phyloP scores from a whole-genome alignment of 2,888 invertebrate species.

The Caenorhabditis sp. region DNA sequence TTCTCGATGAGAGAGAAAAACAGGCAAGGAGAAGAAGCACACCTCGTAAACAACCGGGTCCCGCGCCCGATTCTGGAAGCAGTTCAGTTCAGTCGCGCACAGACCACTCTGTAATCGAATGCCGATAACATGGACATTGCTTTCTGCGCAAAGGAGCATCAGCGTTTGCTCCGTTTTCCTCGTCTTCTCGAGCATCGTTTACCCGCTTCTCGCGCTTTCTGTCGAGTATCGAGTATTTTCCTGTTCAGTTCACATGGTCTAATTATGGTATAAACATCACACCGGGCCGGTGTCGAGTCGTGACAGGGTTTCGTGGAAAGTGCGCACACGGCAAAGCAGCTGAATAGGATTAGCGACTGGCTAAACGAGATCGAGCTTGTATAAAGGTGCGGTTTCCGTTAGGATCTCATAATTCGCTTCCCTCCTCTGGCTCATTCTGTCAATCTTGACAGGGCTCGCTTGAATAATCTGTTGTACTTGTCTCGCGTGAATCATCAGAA shows the following conservation, averaged over 20 bases:
- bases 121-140: slow-evolving; percentile 28
- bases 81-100: slow-evolving; percentile 34
- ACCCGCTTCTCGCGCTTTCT: not conserved
- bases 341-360: slow-evolving; percentile 53
- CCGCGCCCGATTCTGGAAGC: slow-evolving; percentile 59
- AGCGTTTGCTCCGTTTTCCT: not conserved
- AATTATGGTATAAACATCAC: slow-evolving; percentile 30
- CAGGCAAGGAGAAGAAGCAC: slow-evolving; percentile 47
- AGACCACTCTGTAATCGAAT: slow-evolving; percentile 50
- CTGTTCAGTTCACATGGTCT: slow-evolving; percentile 1
- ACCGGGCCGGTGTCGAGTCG: slow-evolving; percentile 5
- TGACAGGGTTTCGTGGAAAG: slow-evolving; percentile 41
- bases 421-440: not conserved
- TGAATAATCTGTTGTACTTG: slow-evolving; percentile 28
- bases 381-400: slow-evolving; percentile 48
- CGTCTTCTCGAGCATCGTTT: not conserved
- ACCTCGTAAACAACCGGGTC: slow-evolving; percentile 61
- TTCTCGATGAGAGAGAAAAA: slow-evolving; percentile 55
- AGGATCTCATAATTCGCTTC: slow-evolving; percentile 13
- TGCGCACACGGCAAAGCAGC: slow-evolving; percentile 37
- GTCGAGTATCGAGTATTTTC: slow-evolving; percentile 30
- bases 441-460: not conserved
- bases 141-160: not conserved
- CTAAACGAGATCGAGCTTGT: slow-evolving; percentile 50
- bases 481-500: slow-evolving; percentile 4